A percentile compares a stretch with the other conserved stretches of the same genome.
Conservation (phyloP, 2,797 vertebrate genomes). For the Hapalemur alaotrensis region DNA sequence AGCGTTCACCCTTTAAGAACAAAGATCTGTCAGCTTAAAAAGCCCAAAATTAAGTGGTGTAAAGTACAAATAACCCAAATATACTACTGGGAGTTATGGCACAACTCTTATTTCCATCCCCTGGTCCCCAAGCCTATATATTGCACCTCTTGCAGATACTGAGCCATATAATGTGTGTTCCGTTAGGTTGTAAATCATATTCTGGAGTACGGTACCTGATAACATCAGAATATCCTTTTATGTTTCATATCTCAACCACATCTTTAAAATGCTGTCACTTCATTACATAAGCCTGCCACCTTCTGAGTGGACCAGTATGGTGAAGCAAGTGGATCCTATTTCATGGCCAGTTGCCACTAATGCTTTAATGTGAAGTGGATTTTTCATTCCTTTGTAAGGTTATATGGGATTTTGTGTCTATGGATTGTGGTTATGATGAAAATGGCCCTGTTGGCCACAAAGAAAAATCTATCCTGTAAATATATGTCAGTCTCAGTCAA, state of each 20-base stretch:
- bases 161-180: not conserved
- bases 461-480: not conserved
- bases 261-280: not conserved
- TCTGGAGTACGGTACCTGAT: not conserved
- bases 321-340: not conserved
- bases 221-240: not conserved
- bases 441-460: not conserved
- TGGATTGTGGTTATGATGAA: not conserved
- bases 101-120: accelerated
- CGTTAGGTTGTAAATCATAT: not conserved
- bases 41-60: not conserved
- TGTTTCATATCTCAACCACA: not conserved
- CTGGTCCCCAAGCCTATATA: not conserved
- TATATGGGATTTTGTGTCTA: not conserved
- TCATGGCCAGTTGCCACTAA: not conserved
- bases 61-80: not conserved
- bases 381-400: not conserved
- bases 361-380: not conserved
- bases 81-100: not conserved
- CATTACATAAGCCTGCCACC: not conserved
- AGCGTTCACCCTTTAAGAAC: not conserved
- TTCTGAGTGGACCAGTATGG: not conserved
- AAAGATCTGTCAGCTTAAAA: not conserved
- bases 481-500: not conserved
- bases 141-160: not conserved